Evolutionary conservation across 2,888 invertebrate species (phyloP).

Genomic region (Theodoxus fluviatilis): DNA sequence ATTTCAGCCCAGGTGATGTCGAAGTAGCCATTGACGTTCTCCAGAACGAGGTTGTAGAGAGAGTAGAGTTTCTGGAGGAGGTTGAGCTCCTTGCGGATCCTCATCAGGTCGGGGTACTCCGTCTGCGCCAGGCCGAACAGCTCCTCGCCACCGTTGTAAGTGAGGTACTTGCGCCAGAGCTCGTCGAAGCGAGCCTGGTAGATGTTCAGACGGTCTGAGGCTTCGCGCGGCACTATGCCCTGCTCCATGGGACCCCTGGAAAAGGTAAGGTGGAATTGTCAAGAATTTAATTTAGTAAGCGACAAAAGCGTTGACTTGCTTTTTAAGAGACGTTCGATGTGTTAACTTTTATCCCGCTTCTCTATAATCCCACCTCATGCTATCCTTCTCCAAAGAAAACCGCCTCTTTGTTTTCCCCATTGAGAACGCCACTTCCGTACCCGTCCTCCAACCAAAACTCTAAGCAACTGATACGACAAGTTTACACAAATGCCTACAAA

Average conservation of each 20-base stretch:
- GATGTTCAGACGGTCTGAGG: slow-evolving; percentile 88
- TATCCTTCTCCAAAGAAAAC: no score
- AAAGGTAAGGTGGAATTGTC: no score
- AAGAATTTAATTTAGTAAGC: no score
- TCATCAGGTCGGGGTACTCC: slow-evolving; percentile 90
- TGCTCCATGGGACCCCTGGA: slow-evolving; percentile 88
- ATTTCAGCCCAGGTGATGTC: slow-evolving; percentile 96
- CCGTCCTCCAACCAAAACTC: no score
- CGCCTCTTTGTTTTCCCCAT: no score
- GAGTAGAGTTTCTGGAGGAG: slow-evolving; percentile 95
- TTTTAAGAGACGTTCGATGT: no score
- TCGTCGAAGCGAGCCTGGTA: slow-evolving; percentile 85
- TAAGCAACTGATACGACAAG: no score
- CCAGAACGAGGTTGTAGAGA: slow-evolving; percentile 94
- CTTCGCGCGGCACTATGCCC: slow-evolving; percentile 89
- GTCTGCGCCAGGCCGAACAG: slow-evolving; percentile 90
- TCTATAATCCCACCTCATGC: no score
- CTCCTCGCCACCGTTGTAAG: slow-evolving; percentile 94
- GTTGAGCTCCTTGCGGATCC: slow-evolving; percentile 91
- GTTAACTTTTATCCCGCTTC: no score
- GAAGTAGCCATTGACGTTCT: slow-evolving; percentile 93
- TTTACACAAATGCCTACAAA: no score
- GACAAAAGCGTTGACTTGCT: no score
- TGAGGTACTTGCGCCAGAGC: slow-evolving; percentile 91
- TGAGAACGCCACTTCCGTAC: no score